phyloP scores from a whole-genome alignment of 2,797 vertebrate species.

The Pangasius sanitwongsei region DNA sequence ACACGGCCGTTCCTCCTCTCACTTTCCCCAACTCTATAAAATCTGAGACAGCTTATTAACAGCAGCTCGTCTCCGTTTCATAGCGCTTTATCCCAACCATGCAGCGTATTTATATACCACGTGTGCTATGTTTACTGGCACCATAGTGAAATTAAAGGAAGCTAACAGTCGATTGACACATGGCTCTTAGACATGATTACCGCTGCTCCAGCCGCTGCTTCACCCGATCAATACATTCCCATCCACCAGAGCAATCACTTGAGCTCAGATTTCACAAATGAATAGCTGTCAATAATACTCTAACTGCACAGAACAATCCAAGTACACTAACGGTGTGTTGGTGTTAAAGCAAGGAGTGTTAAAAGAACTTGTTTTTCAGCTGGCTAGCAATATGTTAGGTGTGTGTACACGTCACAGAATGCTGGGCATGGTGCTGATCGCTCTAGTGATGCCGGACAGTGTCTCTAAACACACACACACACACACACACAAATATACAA shows the following conservation, averaged over 20 bases:
- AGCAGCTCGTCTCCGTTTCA: slow-evolving; percentile 15
- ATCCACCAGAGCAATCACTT: slow-evolving; percentile 33
- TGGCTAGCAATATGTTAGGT: background rate
- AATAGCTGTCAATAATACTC: slow-evolving; percentile 46
- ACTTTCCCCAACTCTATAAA: background rate
- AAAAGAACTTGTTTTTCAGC: background rate
- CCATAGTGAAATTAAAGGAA: slow-evolving; percentile 18
- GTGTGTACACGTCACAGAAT: slow-evolving; percentile 3
- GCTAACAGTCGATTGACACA: slow-evolving; percentile 37
- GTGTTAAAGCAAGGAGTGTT: slow-evolving; percentile 15
- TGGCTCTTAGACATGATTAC: slow-evolving; percentile 47
- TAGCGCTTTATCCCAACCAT: background rate
- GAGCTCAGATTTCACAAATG: slow-evolving; percentile 47
- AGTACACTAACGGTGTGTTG: slow-evolving; percentile 13
- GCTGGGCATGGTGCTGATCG: slow-evolving; percentile 11
- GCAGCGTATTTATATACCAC: background rate
- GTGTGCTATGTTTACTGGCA: slow-evolving; percentile 16
- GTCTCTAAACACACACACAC: background rate
- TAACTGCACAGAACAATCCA: slow-evolving; percentile 26
- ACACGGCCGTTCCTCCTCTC: background rate
- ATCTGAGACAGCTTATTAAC: slow-evolving; percentile 4
- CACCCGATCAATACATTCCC: slow-evolving; percentile 20
- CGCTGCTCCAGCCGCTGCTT: slow-evolving; percentile 25
- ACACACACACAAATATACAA: background rate
- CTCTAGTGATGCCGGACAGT: background rate